Base-by-base conservation (phyloP, 2,113 vertebrate species). In the Dissostichus mawsoni region DNA sequence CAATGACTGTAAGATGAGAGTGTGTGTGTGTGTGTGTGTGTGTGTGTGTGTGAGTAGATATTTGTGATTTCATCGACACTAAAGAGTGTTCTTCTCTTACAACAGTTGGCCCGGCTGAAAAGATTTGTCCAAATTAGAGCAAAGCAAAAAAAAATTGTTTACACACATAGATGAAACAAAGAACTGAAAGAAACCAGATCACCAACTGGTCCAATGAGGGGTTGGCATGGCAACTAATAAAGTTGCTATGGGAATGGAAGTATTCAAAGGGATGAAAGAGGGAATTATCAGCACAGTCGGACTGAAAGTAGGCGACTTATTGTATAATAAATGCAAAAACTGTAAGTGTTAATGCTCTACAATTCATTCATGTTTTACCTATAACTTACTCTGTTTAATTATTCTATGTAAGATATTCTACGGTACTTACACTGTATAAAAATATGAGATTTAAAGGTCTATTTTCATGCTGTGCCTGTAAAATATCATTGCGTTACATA, bases 231-330 rank as follows among this genome's bases (percentile, higher is more conserved):
- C 75, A 90, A 93, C 92, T 59, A 41, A 50, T 68, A 71, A 89
- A 86, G 89, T 87, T 91, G 85, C 91, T 78, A 88, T 87, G 90
- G 87, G 66, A 90, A 89, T 80, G 62, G 56, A 78, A 9, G 70
- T 82, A 81, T 90, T 81, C 67, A 71, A 82, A 69, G 29, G 75
- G 83, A 80, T 72, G 76, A 80, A 75, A 59, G 53, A 76, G 63
- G 65, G 83, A 81, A 67, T 81, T 80, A 81, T 84, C 36, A 73
- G 70, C 78, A 69, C 80, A 71, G 72, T 82, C 81, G 74, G 77
- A 72, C 18, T 53, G 36, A 73, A 67, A 72, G 70, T 63, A 70
- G 64, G 59, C n/a, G 69, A 63, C 16, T 57, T 48, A 10, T 69
- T 63, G 68, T 63, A 6, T 71, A 52, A 74, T 66, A 14, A 59